These are phyloP conservation scores for western clawed frog (Xenopus tropicalis) DNA, from an alignment of 2,113 vertebrate species.

Conservation along the genomic window DNA sequence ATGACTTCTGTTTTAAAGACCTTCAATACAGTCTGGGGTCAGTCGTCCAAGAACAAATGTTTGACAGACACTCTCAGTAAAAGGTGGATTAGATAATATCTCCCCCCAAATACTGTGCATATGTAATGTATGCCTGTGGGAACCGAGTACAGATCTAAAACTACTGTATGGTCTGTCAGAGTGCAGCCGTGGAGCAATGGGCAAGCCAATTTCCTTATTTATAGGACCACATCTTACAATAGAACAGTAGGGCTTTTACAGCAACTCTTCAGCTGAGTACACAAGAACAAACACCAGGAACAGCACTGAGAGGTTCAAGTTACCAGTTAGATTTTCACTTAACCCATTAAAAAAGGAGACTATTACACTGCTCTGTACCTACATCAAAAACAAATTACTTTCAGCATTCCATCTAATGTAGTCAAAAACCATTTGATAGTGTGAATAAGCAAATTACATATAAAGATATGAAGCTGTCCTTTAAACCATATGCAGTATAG, in stretches of 20 bases:
- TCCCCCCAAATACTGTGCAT: too few relatives aligned
- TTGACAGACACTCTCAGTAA: too few relatives aligned
- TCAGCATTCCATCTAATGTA: not conserved
- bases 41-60: too few relatives aligned
- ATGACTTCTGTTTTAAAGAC: too few relatives aligned
- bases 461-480: too few relatives aligned
- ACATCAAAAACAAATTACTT: not conserved
- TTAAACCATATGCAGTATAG: too few relatives aligned
- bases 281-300: conserved; percentile 15
- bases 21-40: too few relatives aligned
- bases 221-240: conserved; percentile 13
- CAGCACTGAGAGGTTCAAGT: not conserved
- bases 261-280: conserved; percentile 19
- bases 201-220: conserved; percentile 21
- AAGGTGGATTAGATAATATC: too few relatives aligned
- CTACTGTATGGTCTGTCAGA: not conserved
- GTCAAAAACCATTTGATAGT: too few relatives aligned
- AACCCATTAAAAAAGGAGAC: conserved; percentile 10
- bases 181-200: not conserved
- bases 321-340: conserved; percentile 12
- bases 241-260: conserved; percentile 2
- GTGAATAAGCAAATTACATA: too few relatives aligned
- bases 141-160: not conserved
- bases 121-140: conserved; percentile 2
- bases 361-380: not conserved